These are phyloP conservation scores for Falco cherrug DNA, from an alignment of 2,797 vertebrate genomes.

Conservation along the genomic window DNA sequence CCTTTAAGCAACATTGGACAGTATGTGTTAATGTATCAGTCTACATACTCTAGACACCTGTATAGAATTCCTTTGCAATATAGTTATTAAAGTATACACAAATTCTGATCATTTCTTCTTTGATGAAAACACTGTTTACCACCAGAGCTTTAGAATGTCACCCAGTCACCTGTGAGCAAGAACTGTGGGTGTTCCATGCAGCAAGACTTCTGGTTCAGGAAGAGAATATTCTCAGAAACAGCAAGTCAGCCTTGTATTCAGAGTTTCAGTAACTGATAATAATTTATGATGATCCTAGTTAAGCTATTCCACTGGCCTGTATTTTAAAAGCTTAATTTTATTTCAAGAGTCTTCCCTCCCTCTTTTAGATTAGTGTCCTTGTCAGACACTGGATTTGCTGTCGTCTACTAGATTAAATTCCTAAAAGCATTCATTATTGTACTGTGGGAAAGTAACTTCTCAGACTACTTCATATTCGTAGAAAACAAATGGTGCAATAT, in stretches of 20 bases:
- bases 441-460: conserved; percentile 1
- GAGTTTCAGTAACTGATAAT: not conserved
- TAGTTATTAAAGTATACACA: not conserved
- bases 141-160: not conserved
- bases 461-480: not conserved
- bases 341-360: not conserved
- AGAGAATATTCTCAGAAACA: not conserved
- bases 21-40: not conserved
- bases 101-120: not conserved
- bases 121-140: not conserved
- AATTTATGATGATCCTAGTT: not conserved
- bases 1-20: not conserved
- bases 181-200: not conserved
- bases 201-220: not conserved
- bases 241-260: not conserved
- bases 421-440: not conserved
- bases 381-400: not conserved
- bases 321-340: not conserved
- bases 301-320: not conserved
- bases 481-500: conserved; percentile 26
- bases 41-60: not conserved
- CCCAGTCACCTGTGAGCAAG: not conserved
- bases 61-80: not conserved
- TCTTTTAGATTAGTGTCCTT: not conserved
- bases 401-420: not conserved